Conservation (phyloP, 2,797 vertebrate species). For the Acridotheres tristis region DNA sequence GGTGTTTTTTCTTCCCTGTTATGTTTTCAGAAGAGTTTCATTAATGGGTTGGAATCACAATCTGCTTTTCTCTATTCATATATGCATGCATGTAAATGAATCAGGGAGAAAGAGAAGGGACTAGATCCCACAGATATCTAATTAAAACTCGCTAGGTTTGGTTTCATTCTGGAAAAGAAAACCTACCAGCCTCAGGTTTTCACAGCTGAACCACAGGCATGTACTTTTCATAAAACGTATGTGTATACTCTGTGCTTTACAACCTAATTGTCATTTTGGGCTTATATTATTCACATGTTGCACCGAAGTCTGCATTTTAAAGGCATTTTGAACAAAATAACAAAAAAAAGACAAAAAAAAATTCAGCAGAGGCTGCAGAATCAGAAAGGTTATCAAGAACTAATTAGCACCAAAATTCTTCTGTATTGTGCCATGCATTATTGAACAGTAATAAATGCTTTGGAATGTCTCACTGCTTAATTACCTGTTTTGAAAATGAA, state of each 20-base stretch:
- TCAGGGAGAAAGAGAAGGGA: neutral
- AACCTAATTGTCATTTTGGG: neutral
- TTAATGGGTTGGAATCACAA: neutral
- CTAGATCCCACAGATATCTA: neutral
- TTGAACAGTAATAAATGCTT: constrained; percentile 3
- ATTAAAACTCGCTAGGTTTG: neutral
- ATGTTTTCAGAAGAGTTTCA: neutral
- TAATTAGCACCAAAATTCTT: neutral
- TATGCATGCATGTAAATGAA: neutral
- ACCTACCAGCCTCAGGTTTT: neutral
- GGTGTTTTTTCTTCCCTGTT: neutral
- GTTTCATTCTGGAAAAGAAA: neutral
- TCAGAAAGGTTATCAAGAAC: neutral
- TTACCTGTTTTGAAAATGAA: constrained; percentile 17
- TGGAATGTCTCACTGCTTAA: neutral
- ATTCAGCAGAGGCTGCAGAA: neutral
- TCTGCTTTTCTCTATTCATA: neutral
- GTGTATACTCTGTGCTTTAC: neutral
- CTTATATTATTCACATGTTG: neutral
- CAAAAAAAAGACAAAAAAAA: no score
- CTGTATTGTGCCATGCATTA: neutral
- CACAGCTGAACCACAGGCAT: neutral
- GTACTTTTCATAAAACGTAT: neutral
- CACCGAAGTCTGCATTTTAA: neutral
- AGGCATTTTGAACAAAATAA: neutral